Percentiles rank a stretch among this genome's conserved stretches.
These are phyloP conservation scores for Distichodus sexfasciatus DNA, from an alignment of 2,797 vertebrate genomes.

Conservation along the genomic window DNA sequence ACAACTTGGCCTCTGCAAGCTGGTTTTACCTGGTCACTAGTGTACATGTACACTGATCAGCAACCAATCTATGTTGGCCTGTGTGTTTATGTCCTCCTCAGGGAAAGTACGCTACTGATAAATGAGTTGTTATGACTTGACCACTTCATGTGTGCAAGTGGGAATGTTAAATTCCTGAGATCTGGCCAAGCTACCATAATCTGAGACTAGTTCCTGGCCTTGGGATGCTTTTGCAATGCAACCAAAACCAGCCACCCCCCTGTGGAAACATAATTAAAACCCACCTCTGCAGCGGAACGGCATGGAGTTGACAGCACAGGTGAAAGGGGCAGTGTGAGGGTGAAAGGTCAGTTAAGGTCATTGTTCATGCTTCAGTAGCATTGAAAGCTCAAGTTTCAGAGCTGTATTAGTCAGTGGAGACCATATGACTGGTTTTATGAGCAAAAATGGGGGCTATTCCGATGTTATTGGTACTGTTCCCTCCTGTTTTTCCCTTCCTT, in stretches of 20 bases:
- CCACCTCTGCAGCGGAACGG: background rate
- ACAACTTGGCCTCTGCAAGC: too few species aligned
- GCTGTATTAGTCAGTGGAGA: constrained; percentile 5
- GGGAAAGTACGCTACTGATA: too few species aligned
- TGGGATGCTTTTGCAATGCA: background rate
- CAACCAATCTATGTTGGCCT: too few species aligned
- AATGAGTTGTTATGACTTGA: too few species aligned
- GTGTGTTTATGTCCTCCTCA: too few species aligned
- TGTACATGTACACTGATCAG: too few species aligned
- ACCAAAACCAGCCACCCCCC: background rate
- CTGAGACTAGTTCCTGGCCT: background rate
- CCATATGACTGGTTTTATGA: constrained; percentile 22
- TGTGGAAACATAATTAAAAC: constrained; percentile 16
- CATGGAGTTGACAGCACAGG: constrained; percentile 1
- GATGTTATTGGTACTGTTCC: constrained; percentile 3
- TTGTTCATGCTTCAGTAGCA: constrained; percentile 15
- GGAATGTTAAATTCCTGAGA: background rate
- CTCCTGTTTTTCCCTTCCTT: constrained; percentile 23
- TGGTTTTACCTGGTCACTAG: too few species aligned
- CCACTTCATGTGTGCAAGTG: too few species aligned
- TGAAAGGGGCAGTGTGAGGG: background rate
- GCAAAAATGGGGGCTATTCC: constrained; percentile 12
- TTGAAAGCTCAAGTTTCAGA: constrained; percentile 21
- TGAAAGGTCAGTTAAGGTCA: constrained; percentile 33
- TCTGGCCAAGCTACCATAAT: background rate